A percentile compares a stretch with the other conserved stretches of the same genome.
Evolutionary conservation across 2,113 vertebrate genomes (phyloP).

Genomic region (Rousettus leschenaultii): DNA sequence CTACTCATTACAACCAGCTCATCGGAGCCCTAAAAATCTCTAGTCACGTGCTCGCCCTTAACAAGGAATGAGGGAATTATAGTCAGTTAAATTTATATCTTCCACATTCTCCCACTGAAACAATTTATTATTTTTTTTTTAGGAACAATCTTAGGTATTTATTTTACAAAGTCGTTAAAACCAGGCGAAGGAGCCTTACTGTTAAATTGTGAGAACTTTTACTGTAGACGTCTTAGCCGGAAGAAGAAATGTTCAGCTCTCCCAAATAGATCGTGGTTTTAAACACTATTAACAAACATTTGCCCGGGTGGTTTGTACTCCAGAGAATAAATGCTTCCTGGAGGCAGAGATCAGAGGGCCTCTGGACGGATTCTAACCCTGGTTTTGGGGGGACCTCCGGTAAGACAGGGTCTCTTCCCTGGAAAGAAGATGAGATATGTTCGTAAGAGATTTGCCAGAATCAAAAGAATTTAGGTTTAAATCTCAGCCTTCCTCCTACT

Average conservation of each 20-base stretch:
- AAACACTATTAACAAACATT: neutral
- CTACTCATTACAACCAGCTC: slow-evolving; percentile 81
- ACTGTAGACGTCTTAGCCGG: neutral
- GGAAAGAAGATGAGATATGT: neutral
- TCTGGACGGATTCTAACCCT: neutral
- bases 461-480: neutral
- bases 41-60: slow-evolving; percentile 73
- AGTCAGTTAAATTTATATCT: slow-evolving; percentile 54
- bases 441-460: neutral
- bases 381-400: neutral
- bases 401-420: rapidly evolving
- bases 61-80: slow-evolving; percentile 59
- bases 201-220: neutral
- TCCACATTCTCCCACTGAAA: slow-evolving; percentile 36
- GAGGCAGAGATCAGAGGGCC: neutral
- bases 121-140: slow-evolving; percentile 40
- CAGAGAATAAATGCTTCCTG: neutral
- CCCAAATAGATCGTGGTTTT: neutral
- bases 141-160: slow-evolving; percentile 38
- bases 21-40: slow-evolving; percentile 72
- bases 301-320: rapidly evolving
- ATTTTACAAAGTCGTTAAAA: slow-evolving; percentile 57
- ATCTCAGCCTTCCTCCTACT: neutral
- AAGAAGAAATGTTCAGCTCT: neutral
- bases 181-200: neutral